Evolutionary conservation across 2,888 invertebrate genomes (phyloP), one percentile per base, ranked within the genome.

Genomic region (Sminthurinus aureus): DNA sequence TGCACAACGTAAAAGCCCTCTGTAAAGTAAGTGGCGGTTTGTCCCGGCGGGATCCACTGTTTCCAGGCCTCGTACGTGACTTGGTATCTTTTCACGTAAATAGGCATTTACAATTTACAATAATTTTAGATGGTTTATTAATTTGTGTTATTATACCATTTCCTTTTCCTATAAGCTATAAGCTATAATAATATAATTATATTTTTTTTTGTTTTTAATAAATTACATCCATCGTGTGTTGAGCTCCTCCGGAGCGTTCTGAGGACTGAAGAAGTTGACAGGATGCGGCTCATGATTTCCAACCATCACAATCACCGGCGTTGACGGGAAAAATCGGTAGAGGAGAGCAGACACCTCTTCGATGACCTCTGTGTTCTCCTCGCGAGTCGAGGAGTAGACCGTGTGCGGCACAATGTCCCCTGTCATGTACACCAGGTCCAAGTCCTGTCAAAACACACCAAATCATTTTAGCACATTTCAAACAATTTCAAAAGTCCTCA

Each of bases 231-330:
- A 92, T 0, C 89, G 88, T 38, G 91, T 89, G 24, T 90, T 89
- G 26, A 90, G 84, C 18, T 90, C 89, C n/a, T 87, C 88, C 0
- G 87, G 88, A 52, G 91, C 90, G 80, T 89, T 90, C 3, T 13
- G 71, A 24, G 71, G 71, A 13, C 71, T 73, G 50, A 73, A 26
- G 26, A 22, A 22, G 51, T n/a, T 38, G 3, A 91, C 91, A 0
- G 92, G 92, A 52, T 91, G 91, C 75, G 91, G 90, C 88, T 93
- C 92, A 85, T 93, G 93, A 89, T 93, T 93, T 9, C 93, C 93
- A 4, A 92, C 87, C 0, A 91, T 90, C 82, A 92, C 91, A 87
- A 90, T 91, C 15, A 92, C 89, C 12, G 90, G 91, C 38, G 90
- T 91, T 22, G 89, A 89, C 4, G 90, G 92, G 71, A 88, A 87